These are phyloP conservation scores for Brachionichthys hirsutus DNA, from an alignment of 2,113 vertebrate species.

Conservation along the genomic window DNA sequence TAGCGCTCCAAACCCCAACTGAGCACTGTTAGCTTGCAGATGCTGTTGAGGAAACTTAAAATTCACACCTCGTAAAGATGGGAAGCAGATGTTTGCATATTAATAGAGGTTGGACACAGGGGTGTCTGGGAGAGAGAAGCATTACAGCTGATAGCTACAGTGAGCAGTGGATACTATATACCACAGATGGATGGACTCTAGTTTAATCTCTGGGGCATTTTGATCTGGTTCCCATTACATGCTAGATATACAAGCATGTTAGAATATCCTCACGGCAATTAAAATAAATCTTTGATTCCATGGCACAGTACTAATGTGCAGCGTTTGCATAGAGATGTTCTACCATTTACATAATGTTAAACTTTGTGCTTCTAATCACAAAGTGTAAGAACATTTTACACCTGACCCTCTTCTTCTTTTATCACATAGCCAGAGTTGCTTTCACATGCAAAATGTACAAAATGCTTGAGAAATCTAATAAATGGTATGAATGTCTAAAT, in stretches of 20 bases:
- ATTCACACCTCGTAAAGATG: conserved; percentile 61
- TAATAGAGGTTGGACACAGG: conserved; percentile 59
- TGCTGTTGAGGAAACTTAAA: conserved; percentile 55
- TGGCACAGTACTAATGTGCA: too few relatives aligned
- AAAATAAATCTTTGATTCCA: too few relatives aligned
- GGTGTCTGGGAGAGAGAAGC: conserved; percentile 43
- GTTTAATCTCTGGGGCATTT: conserved; percentile 58
- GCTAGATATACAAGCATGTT: conserved; percentile 23
- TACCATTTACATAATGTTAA: too few relatives aligned
- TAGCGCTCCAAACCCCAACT: conserved; percentile 53
- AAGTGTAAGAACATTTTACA: not conserved
- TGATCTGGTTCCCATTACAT: conserved; percentile 37
- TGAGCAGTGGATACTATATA: conserved; percentile 36
- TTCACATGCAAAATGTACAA: too few relatives aligned
- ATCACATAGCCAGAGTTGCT: not conserved
- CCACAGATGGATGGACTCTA: conserved; percentile 51
- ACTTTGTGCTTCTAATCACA: conserved; percentile 1
- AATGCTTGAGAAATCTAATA: too few relatives aligned
- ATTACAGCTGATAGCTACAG: conserved; percentile 59
- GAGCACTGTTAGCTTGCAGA: conserved; percentile 58
- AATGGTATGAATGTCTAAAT: too few relatives aligned
- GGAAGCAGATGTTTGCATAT: conserved; percentile 76
- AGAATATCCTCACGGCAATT: not conserved
- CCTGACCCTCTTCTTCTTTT: not conserved
- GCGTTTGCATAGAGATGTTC: too few relatives aligned